phyloP scores from a whole-genome alignment of 2,888 invertebrate species.

The Romanomermis culicivorax region DNA sequence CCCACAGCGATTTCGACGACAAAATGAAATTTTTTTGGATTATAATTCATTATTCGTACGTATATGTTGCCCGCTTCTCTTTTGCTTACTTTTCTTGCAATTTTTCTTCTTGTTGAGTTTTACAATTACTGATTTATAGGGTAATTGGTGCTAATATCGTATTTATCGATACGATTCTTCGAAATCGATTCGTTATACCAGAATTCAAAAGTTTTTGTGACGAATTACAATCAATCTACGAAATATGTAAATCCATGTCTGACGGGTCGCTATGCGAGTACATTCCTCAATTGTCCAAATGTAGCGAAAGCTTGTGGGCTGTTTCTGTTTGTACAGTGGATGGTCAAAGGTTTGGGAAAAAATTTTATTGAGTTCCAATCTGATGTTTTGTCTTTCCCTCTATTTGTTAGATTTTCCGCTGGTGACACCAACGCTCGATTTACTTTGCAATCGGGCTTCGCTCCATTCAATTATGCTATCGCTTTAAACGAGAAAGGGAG shows the following conservation, averaged over 20 bases:
- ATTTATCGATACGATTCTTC: constrained; percentile 67
- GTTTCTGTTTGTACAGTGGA: constrained; percentile 85
- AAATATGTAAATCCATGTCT: constrained; percentile 61
- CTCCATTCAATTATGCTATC: constrained; percentile 80
- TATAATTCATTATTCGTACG: too few relatives aligned
- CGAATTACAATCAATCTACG: constrained; percentile 74
- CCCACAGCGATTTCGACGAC: too few relatives aligned
- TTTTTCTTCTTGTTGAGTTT: background rate
- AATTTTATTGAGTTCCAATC: too few relatives aligned
- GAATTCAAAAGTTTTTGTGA: constrained; percentile 70
- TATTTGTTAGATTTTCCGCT: constrained; percentile 46
- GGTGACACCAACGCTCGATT: constrained; percentile 78
- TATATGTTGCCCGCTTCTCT: too few relatives aligned
- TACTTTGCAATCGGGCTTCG: constrained; percentile 62
- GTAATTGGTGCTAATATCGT: constrained; percentile 51
- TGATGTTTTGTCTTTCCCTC: too few relatives aligned
- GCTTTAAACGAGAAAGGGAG: constrained; percentile 71
- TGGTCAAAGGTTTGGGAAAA: constrained; percentile 45
- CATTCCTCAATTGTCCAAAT: constrained; percentile 75
- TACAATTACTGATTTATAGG: constrained; percentile 16
- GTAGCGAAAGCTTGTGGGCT: constrained; percentile 74
- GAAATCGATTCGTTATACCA: constrained; percentile 77
- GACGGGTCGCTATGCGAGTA: constrained; percentile 55
- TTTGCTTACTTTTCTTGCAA: background rate
- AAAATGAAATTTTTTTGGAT: too few relatives aligned